Evolutionary conservation across 2,113 vertebrate genomes (phyloP).

Genomic region (Alouatta palliata): DNA sequence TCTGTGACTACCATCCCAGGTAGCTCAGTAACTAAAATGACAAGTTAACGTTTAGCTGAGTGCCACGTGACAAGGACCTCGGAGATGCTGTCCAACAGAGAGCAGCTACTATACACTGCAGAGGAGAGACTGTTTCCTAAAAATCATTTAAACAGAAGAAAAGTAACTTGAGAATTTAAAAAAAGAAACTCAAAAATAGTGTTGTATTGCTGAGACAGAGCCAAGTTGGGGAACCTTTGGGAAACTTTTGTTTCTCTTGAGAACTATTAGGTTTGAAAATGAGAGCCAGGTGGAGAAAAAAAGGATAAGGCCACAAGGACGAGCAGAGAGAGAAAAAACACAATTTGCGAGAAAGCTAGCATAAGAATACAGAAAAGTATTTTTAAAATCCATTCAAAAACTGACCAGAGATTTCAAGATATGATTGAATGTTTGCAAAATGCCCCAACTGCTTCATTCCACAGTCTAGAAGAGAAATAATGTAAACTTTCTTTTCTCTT

Average conservation of each 20-base stretch:
- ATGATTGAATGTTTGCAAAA: constrained; percentile 80
- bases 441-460: constrained; percentile 73
- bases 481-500: constrained; percentile 80
- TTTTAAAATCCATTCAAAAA: constrained; percentile 47
- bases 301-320: background rate
- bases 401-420: constrained; percentile 67
- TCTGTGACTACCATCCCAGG: background rate
- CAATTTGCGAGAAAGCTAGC: background rate
- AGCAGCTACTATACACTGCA: background rate
- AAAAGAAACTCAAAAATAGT: background rate
- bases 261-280: constrained; percentile 64
- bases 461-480: constrained; percentile 70
- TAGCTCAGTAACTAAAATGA: background rate
- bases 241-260: constrained; percentile 51
- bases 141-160: constrained; percentile 28
- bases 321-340: background rate
- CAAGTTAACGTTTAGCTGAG: background rate
- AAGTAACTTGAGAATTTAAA: background rate
- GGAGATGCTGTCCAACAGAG: background rate
- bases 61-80: background rate
- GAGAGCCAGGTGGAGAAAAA: constrained; percentile 63
- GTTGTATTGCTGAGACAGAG: constrained; percentile 25
- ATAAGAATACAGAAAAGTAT: background rate
- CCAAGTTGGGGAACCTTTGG: constrained; percentile 28
- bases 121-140: background rate